Base-by-base conservation (phyloP, 2,888 invertebrate genomes). In the Diaphora mendica region DNA sequence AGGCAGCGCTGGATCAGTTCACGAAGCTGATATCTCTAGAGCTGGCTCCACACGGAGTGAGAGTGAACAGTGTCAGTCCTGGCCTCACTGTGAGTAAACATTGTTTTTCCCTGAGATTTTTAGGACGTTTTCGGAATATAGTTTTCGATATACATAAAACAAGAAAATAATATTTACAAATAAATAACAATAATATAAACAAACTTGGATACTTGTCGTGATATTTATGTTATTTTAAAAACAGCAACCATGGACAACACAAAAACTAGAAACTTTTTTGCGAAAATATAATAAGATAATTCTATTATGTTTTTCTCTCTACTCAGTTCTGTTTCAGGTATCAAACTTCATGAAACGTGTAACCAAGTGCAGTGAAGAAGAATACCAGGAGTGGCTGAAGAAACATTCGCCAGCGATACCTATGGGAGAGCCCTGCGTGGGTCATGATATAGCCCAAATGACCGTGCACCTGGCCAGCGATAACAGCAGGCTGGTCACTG, bases 401-500 rank as follows among this genome's bases (percentile, higher is more conserved):
- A 67, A 8, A 1, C n/a, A 65, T 8, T 72, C 77, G 17, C 9
- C 33, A 0, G 9, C 5, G 15, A 72, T 88, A 20, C 89, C 89
- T 0, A 80, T 89, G 86, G 80, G 85, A 0, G 70, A 73, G 30
- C 80, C 65, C 35, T 87, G 88, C 71, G 26, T 59, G 20, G 80
- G 80, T 0, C 96, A 96, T 7, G 98, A 99, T 94, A 97, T 98
- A 4, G 98, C 99, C 0, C 96, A 96, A 72, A 96, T 97, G 3
- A 98, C 99, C 77, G 97, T 97, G 9, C 99, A 98, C 91, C 94
- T 99, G 70, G 98, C 99, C 13, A 97, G 98, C 73, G 97, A 97
- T 70, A 96, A 96, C 78, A 96, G 98, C n/a, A 97, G 97, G 77
- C 98, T 97, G 88, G 97, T 98, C 51, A 99, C 99, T 2, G 99